Conservation (phyloP, 2,888 invertebrate species). For the Eurois occulta region DNA sequence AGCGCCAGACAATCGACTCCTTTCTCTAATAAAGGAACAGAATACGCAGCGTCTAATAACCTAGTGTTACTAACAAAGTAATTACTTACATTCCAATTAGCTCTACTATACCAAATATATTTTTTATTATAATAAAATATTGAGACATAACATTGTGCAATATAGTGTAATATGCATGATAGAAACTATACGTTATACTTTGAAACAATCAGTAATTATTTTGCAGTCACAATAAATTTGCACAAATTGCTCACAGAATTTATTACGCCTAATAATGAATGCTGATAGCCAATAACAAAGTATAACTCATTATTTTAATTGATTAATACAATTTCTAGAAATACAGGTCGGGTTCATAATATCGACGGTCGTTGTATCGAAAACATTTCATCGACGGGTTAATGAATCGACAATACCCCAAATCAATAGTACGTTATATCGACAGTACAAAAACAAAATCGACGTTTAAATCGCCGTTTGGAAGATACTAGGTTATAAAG, state of each 20-base stretch:
- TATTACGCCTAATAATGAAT: conserved; percentile 71
- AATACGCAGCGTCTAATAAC: conserved; percentile 40
- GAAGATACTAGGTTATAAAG: no score
- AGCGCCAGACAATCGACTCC: neutral
- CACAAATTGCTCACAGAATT: conserved; percentile 83
- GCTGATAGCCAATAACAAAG: conserved; percentile 68
- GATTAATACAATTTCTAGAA: conserved; percentile 64
- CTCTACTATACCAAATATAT: conserved; percentile 79
- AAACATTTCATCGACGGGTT: no score
- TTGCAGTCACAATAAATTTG: conserved; percentile 86
- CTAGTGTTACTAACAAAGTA: conserved; percentile 48
- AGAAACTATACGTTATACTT: conserved; percentile 77
- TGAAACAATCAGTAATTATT: conserved; percentile 86
- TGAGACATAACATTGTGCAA: conserved; percentile 90
- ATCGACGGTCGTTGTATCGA: no score
- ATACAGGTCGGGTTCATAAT: conserved; percentile 31
- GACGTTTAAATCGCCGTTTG: no score
- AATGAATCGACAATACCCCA: no score
- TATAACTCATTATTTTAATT: conserved; percentile 66
- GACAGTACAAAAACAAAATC: no score
- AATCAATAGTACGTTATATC: no score
- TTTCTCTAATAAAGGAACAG: conserved; percentile 44
- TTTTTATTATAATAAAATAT: conserved; percentile 86
- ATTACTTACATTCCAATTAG: conserved; percentile 68
- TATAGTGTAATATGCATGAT: conserved; percentile 85